Percentiles rank a stretch among this genome's conserved stretches.
Conservation (phyloP, 2,797 vertebrate species). For the Diplodus sargus region DNA sequence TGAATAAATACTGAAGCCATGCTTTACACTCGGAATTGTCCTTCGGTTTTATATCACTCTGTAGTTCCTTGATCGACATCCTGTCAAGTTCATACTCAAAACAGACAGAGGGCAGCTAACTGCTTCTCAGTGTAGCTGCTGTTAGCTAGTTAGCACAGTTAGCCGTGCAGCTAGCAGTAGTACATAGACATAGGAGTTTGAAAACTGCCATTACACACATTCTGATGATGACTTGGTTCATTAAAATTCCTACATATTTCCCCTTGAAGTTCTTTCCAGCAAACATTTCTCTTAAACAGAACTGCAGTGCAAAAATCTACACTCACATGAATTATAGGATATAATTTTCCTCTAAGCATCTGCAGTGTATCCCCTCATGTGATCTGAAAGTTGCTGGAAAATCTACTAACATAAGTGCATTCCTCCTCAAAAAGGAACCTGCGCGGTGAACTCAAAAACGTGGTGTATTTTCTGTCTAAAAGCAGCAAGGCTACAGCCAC, state of each 20-base stretch:
- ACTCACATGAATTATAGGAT: neutral
- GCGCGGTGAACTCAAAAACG: neutral
- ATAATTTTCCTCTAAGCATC: neutral
- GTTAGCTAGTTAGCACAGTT: too few relatives aligned
- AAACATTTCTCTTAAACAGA: neutral
- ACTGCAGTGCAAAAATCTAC: neutral
- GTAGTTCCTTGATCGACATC: neutral
- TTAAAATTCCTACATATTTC: too few relatives aligned
- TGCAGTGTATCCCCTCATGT: neutral
- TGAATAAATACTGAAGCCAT: constrained; percentile 77
- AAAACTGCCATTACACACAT: too few relatives aligned
- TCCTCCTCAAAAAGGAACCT: neutral
- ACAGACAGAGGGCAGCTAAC: too few relatives aligned
- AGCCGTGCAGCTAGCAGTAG: too few relatives aligned
- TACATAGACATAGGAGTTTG: too few relatives aligned
- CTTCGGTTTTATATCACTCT: neutral
- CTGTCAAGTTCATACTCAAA: too few relatives aligned
- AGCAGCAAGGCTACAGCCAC: neutral
- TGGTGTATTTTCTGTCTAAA: neutral
- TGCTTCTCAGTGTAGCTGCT: too few relatives aligned
- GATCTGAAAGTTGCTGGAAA: neutral
- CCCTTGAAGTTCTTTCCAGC: neutral
- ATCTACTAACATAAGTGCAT: neutral
- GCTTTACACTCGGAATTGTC: constrained; percentile 48
- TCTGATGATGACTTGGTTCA: too few relatives aligned